Base-by-base conservation (phyloP, 1,140 invertebrate species). In the Nomia melanderi region DNA sequence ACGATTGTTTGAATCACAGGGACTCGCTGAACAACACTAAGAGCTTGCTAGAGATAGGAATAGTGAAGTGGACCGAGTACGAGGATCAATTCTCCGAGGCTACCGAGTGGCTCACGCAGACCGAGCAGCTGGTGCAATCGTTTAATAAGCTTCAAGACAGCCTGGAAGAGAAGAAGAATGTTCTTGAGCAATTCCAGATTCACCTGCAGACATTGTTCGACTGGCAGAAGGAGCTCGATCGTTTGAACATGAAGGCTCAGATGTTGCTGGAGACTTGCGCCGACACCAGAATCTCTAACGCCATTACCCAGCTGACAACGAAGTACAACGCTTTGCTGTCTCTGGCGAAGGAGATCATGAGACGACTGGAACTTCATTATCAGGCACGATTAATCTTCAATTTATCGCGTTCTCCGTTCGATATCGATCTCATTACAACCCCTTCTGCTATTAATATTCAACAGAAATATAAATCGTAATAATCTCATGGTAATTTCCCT, bases 61-160 rank as follows among this genome's bases (percentile, higher is more conserved):
- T 98, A 87, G 97, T 98, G 0, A 97, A 98, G 91, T 98, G 98
- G 98, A 97, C 96, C 23, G 97, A 99, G 91, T 98, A 98, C 88
- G 97, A 98, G 92, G 97, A 98, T 89, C 97, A 98, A 85, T 97
- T 97, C 87, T 95, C 95, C 85, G 96, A 98, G 92, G 97, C 97
- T 60, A 93, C 96, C 66, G 95, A 97, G 83, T 98, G 97, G 97
- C 92, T 98, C 56, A 95, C 94, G 29, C 96, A 97, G 92, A 98
- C 97, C 79, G 97, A 99, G 91, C 94, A 94, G 54, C 87, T 96
- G 67, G 96, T 99, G 20, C 96, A 98, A 90, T 95, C 95, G n/a
- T 98, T 96, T 88, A 97, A 97, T 82, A 97, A 98, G 90, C 93
- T 98, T 23, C 97, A 98, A 89, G 95, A 97, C 84, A 97, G 96